phyloP scores from a whole-genome alignment of 2,797 vertebrate species.

The Urocyon cinereoargenteus region DNA sequence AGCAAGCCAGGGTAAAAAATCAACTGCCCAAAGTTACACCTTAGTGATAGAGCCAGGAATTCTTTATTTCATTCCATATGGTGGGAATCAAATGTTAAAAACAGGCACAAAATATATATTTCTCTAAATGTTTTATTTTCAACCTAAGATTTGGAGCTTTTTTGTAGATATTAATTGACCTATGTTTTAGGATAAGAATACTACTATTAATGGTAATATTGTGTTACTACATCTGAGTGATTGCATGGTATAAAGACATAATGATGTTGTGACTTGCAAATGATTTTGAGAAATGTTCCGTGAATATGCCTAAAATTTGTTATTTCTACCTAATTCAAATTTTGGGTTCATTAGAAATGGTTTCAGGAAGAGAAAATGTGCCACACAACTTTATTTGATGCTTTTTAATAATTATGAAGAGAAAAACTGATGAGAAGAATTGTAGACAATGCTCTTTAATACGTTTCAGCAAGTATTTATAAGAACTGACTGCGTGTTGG shows the following conservation, averaged over 20 bases:
- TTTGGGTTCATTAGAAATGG: not conserved
- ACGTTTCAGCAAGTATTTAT: not conserved
- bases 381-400: not conserved
- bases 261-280: not conserved
- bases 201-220: not conserved
- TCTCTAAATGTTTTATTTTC: not conserved
- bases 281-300: not conserved
- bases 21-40: not conserved
- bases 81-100: not conserved
- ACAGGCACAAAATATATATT: not conserved
- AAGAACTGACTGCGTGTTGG: not conserved
- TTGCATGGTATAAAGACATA: not conserved
- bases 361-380: conserved; percentile 5
- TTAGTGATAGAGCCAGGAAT: not conserved
- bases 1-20: conserved; percentile 22
- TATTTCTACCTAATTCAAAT: not conserved
- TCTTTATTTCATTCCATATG: not conserved
- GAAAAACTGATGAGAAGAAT: not conserved
- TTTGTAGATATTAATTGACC: not conserved
- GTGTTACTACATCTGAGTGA: not conserved
- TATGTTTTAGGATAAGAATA: not conserved
- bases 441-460: not conserved
- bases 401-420: not conserved
- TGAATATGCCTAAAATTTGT: not conserved
- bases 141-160: not conserved